Base-by-base conservation (phyloP, 2,888 invertebrate genomes). In the Diogma glabrata region DNA sequence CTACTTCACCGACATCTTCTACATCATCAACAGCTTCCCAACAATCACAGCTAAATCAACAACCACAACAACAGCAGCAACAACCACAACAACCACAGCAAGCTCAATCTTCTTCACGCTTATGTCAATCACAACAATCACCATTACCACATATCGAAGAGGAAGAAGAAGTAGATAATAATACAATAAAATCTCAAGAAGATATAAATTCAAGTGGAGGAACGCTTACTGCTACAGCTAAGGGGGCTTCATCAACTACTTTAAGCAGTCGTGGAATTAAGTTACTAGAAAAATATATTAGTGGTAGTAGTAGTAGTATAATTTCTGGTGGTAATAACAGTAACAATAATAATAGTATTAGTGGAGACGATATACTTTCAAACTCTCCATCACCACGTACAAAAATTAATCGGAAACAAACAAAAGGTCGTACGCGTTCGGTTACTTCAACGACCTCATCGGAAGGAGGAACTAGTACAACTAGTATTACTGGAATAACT, bases 101-200 rank as follows among this genome's bases (percentile, higher is more conserved):
- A 38, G 40, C 53, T 47, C 53, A 55, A 43, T 16, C 53, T 38
- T 71, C 71, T 52, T 73, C 74, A 72, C 75, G 72, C 68, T 70
- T 69, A 72, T 67, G 67, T 57, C 69, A 67, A 55, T 62, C 80
- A 64, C 78, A 84, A 72, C 79, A 83, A 59, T 82, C 85, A 49
- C 82, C 84, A 53, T 73, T 87, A 57, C 87, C 87, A 59, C 87
- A 87, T 61, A 87, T 87, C 57, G 84, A 85, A 65, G 87, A 87
- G 66, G 87, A 87, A 67, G 83, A 84, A 65, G 67, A 60, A 62
- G 70, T 68, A 53, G 68, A 65, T 55, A 59, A 75, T 74, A 61
- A 76, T 73, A 60, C 62, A 54, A 63, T 17, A 17, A 17, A 28
- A 28, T 23, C 20, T 10, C 68, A 60, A 62, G 70, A 68, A 54